Evolutionary conservation across 2,113 vertebrate genomes (phyloP).

Genomic region (Onychostoma macrolepis): DNA sequence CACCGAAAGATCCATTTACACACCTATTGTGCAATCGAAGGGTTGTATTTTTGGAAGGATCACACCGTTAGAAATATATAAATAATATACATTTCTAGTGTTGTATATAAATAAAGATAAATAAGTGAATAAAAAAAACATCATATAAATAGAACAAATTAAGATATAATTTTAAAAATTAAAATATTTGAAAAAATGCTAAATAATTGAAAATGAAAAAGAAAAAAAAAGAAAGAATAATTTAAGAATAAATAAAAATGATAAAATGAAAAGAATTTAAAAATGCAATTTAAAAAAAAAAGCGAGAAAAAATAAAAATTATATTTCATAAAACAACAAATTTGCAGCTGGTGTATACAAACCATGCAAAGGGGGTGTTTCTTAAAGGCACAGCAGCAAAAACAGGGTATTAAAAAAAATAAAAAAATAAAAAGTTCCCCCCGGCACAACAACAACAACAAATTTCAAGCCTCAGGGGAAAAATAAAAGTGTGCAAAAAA

Average conservation of each 20-base stretch:
- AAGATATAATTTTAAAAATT: too few species aligned
- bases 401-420: neutral
- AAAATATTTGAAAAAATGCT: too few species aligned
- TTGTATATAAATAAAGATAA: too few species aligned
- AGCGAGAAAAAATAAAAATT: neutral
- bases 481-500: neutral
- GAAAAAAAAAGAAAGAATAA: too few species aligned
- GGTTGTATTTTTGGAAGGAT: too few species aligned
- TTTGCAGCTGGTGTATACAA: neutral
- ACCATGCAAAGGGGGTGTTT: neutral
- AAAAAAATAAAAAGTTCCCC: too few species aligned
- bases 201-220: too few species aligned
- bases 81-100: neutral
- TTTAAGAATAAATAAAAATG: too few species aligned
- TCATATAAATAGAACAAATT: too few species aligned
- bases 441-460: neutral
- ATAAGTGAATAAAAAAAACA: too few species aligned
- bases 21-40: neutral
- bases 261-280: too few species aligned
- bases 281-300: too few species aligned
- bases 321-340: neutral
- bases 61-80: neutral
- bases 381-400: neutral
- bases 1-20: neutral
- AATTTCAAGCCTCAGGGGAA: neutral